Evolutionary conservation across 2,888 invertebrate species (phyloP).

Genomic region (Phragmatobia fuliginosa): DNA sequence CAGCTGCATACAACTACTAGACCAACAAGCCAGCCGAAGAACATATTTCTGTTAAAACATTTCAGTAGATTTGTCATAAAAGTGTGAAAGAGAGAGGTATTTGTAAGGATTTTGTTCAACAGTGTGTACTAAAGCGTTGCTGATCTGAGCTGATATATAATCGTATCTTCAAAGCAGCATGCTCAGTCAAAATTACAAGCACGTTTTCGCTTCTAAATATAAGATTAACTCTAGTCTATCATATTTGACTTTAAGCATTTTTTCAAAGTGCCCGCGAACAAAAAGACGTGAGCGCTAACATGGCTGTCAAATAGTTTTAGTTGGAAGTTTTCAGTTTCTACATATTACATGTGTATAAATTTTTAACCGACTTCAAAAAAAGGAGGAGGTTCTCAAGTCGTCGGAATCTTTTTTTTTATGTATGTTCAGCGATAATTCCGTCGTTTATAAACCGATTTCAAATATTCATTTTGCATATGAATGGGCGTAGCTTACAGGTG

Average conservation of each 20-base stretch:
- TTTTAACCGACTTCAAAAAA: background rate
- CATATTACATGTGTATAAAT: background rate
- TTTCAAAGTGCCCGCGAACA: background rate
- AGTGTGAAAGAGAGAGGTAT: too few species aligned
- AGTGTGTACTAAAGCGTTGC: background rate
- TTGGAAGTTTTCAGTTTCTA: background rate
- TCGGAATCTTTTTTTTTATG: too few species aligned
- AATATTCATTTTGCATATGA: too few species aligned
- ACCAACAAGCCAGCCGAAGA: too few species aligned
- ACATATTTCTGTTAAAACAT: too few species aligned
- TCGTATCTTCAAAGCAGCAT: background rate
- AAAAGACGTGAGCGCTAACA: background rate
- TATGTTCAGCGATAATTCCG: too few species aligned
- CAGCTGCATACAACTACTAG: too few species aligned
- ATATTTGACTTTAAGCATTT: background rate
- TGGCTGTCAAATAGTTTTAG: background rate
- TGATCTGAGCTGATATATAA: background rate
- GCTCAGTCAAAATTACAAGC: background rate
- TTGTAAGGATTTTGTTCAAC: too few species aligned
- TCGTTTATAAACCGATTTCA: too few species aligned
- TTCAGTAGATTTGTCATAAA: too few species aligned
- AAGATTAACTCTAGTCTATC: background rate
- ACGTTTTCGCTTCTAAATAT: background rate
- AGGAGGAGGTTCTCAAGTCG: too few species aligned
- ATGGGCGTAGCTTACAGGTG: too few species aligned